phyloP scores from a whole-genome alignment of 1,140 invertebrate genomes.

The Drosophila fuyamai region DNA sequence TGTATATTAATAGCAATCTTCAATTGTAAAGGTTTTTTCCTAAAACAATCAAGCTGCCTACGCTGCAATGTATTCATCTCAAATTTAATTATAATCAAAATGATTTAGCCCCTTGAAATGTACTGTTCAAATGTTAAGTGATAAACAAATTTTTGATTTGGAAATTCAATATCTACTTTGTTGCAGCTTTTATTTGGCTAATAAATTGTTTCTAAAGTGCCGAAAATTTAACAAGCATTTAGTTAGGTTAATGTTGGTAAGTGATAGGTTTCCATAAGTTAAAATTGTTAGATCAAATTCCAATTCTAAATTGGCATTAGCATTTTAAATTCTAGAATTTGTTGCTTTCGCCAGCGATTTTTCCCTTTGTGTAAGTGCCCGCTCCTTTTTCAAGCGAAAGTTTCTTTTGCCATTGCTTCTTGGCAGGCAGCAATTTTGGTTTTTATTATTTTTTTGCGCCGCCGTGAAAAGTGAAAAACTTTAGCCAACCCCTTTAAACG shows the following conservation, averaged over 20 bases:
- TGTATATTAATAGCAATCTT: too few species aligned
- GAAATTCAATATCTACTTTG: background rate
- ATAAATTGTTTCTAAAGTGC: background rate
- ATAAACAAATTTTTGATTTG: background rate
- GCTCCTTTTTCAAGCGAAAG: constrained; percentile 63
- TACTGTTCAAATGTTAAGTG: background rate
- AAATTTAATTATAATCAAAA: background rate
- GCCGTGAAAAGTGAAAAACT: constrained; percentile 64
- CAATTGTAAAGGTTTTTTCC: too few species aligned
- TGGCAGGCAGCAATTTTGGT: constrained; percentile 68
- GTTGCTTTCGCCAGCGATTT: background rate
- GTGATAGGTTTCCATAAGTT: too few species aligned
- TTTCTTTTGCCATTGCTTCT: constrained; percentile 52
- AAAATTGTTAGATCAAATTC: too few species aligned
- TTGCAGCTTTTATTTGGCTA: background rate
- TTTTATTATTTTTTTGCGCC: constrained; percentile 53
- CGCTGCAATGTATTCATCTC: background rate
- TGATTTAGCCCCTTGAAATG: background rate
- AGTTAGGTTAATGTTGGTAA: too few species aligned
- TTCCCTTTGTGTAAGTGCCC: constrained; percentile 31
- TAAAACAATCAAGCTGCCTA: background rate
- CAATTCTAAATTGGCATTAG: background rate
- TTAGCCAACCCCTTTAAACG: constrained; percentile 68
- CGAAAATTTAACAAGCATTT: background rate
- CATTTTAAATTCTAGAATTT: background rate